Percentiles rank a stretch among this genome's conserved stretches.
Evolutionary conservation across 2,888 invertebrate genomes (phyloP).

Genomic region (Noctua janthina): DNA sequence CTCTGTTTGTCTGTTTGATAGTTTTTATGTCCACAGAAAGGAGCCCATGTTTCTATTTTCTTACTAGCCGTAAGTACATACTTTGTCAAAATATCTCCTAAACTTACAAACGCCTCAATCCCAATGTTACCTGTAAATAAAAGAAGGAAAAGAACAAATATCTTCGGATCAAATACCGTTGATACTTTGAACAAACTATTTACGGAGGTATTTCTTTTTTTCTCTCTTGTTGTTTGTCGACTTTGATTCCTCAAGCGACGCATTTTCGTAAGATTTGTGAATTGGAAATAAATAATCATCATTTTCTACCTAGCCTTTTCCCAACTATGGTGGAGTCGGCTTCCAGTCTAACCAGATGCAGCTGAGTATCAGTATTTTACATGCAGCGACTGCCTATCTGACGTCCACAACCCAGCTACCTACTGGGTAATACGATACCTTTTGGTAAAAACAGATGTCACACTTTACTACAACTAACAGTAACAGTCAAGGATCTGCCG

Average conservation of each 20-base stretch:
- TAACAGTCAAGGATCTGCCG: no score
- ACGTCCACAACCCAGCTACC: no score
- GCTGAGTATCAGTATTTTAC: no score
- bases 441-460: no score
- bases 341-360: no score
- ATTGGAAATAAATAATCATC: neutral
- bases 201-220: constrained; percentile 34
- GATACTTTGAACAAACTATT: constrained; percentile 48
- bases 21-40: neutral
- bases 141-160: constrained; percentile 40
- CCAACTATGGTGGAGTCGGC: no score
- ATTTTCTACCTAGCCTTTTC: no score
- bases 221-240: constrained; percentile 41
- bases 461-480: no score
- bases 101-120: neutral
- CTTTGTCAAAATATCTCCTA: neutral
- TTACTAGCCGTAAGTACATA: neutral
- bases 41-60: neutral
- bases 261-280: neutral
- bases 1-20: neutral
- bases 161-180: constrained; percentile 26
- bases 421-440: no score
- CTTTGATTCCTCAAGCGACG: constrained; percentile 15
- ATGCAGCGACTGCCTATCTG: no score
- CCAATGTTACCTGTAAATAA: constrained; percentile 39